Conservation (phyloP, 2,797 vertebrate species). For the Sparidentex hasta region DNA sequence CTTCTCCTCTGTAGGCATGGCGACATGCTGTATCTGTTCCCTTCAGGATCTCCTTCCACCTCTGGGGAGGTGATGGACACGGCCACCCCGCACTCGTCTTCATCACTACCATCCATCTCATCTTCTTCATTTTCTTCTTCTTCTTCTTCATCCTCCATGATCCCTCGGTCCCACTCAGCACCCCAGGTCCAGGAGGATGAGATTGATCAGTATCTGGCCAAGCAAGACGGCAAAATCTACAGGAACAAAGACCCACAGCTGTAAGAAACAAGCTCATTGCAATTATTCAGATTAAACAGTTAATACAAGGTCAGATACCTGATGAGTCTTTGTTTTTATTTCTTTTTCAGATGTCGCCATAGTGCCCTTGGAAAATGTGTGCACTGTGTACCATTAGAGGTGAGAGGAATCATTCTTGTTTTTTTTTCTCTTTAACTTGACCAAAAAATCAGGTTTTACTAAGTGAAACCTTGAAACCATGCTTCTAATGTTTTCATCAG, state of each 20-base stretch:
- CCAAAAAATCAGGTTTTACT: not conserved
- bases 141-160: slow-evolving; percentile 74
- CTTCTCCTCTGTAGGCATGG: slow-evolving; percentile 88
- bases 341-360: slow-evolving; percentile 91
- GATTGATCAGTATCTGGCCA: slow-evolving; percentile 96
- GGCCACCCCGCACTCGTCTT: slow-evolving; percentile 83
- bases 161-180: slow-evolving; percentile 85
- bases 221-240: slow-evolving; percentile 98
- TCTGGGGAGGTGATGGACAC: slow-evolving; percentile 96
- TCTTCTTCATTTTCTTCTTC: slow-evolving; percentile 67
- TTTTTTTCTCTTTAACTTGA: not conserved
- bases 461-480: not conserved
- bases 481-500: slow-evolving; percentile 77
- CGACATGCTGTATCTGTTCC: slow-evolving; percentile 95
- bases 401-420: slow-evolving; percentile 70
- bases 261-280: slow-evolving; percentile 82
- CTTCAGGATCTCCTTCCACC: slow-evolving; percentile 87
- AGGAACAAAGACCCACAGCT: slow-evolving; percentile 94
- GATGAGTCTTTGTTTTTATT: slow-evolving; percentile 12
- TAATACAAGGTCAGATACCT: not conserved
- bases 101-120: slow-evolving; percentile 73
- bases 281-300: not conserved
- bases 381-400: slow-evolving; percentile 97
- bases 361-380: slow-evolving; percentile 96
- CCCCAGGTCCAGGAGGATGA: slow-evolving; percentile 93